Conservation (phyloP, 23 tunicate species). For the Styela plicata region DNA sequence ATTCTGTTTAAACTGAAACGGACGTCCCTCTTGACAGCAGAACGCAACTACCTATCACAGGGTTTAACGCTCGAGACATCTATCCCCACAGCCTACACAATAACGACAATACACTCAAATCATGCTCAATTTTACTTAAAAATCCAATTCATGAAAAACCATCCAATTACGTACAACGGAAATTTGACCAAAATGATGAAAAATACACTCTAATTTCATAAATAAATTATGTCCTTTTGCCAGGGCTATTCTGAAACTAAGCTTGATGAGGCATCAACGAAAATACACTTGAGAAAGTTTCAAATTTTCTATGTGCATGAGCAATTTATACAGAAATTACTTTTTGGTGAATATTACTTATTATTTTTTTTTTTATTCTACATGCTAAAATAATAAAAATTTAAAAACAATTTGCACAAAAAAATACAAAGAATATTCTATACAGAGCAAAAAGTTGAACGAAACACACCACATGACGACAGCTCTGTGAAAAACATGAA, state of each 20-base stretch:
- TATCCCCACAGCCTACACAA: too few species aligned
- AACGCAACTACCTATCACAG: too few species aligned
- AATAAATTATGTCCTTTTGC: too few species aligned
- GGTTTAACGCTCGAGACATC: too few species aligned
- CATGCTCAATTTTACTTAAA: not conserved
- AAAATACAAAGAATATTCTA: not conserved
- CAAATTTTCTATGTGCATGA: not conserved
- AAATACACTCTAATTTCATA: too few species aligned
- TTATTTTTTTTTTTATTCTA: not conserved
- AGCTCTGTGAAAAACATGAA: not conserved
- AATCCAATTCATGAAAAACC: not conserved
- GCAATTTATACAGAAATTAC: not conserved
- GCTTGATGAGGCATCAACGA: too few species aligned
- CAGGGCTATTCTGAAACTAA: too few species aligned
- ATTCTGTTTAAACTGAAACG: too few species aligned
- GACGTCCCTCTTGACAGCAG: too few species aligned
- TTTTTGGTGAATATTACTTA: not conserved
- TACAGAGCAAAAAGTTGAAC: not conserved
- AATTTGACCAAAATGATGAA: not conserved
- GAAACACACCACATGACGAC: not conserved
- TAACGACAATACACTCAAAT: too few species aligned
- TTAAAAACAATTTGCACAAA: not conserved
- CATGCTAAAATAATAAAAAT: not conserved
- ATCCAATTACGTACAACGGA: not conserved
- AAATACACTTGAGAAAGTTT: too few species aligned